Evolutionary conservation across 2,113 vertebrate genomes (phyloP).

Genomic region (Orcinus orca): DNA sequence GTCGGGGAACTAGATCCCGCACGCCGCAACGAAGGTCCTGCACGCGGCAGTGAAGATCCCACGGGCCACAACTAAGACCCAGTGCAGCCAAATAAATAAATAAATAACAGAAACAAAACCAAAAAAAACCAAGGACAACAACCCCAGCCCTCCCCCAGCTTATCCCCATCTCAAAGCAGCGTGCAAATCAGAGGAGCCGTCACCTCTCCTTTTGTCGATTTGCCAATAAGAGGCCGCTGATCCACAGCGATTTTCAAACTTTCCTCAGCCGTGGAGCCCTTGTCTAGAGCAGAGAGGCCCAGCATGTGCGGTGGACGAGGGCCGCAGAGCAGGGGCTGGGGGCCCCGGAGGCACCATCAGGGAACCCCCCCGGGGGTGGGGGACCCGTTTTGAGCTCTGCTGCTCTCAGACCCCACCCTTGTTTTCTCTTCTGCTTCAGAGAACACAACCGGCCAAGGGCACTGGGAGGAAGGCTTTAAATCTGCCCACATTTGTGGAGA

Average conservation of each 20-base stretch:
- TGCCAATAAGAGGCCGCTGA: background rate
- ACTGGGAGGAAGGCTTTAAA: background rate
- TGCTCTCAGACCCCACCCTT: background rate
- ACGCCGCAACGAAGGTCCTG: no score
- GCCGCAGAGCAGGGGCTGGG: background rate
- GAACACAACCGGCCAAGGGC: background rate
- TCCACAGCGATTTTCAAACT: background rate
- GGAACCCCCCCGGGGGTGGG: background rate
- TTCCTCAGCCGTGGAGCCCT: background rate
- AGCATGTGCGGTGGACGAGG: fast-evolving
- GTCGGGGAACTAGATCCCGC: no score
- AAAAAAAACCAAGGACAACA: background rate
- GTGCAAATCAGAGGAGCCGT: fast-evolving
- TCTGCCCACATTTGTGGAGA: background rate
- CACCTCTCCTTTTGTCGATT: fast-evolving
- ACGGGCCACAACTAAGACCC: no score
- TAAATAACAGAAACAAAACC: no score
- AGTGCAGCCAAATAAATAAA: no score
- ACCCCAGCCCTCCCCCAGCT: background rate
- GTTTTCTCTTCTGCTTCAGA: background rate
- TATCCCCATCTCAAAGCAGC: background rate
- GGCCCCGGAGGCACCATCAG: fast-evolving
- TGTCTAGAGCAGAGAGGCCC: background rate
- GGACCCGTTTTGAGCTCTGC: background rate
- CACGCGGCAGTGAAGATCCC: no score